Conservation (phyloP, 1,140 invertebrate species). For the Sinella curviseta region DNA sequence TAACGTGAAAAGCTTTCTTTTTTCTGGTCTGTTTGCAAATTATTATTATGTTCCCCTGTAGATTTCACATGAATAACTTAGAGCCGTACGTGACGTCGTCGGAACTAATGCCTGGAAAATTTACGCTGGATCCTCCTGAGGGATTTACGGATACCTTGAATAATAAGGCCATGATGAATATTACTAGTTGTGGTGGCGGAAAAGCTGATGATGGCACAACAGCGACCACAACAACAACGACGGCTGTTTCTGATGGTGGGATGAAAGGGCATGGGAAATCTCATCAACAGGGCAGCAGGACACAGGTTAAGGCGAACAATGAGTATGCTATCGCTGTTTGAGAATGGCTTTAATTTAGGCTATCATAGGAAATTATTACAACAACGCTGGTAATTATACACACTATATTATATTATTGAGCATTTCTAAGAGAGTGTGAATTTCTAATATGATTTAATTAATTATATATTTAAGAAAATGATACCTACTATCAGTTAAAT, state of each 20-base stretch:
- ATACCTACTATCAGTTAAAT: too few relatives aligned
- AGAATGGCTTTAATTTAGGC: too few relatives aligned
- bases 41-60: neutral
- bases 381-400: too few relatives aligned
- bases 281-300: neutral
- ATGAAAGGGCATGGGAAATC: too few relatives aligned
- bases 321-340: neutral
- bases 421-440: too few relatives aligned
- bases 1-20: neutral
- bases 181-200: too few relatives aligned
- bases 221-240: neutral
- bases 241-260: neutral
- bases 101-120: conserved; percentile 3
- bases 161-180: too few relatives aligned
- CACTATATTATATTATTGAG: too few relatives aligned
- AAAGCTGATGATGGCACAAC: neutral
- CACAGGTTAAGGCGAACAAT: neutral
- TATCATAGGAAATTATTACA: too few relatives aligned
- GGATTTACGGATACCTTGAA: conserved; percentile 4
- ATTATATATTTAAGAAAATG: too few relatives aligned
- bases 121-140: conserved; percentile 2
- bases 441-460: too few relatives aligned
- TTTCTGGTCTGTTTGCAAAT: neutral
- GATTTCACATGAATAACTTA: neutral
- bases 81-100: neutral